Conservation (phyloP, 2,797 vertebrate species). For the Epinephelus awoara region DNA sequence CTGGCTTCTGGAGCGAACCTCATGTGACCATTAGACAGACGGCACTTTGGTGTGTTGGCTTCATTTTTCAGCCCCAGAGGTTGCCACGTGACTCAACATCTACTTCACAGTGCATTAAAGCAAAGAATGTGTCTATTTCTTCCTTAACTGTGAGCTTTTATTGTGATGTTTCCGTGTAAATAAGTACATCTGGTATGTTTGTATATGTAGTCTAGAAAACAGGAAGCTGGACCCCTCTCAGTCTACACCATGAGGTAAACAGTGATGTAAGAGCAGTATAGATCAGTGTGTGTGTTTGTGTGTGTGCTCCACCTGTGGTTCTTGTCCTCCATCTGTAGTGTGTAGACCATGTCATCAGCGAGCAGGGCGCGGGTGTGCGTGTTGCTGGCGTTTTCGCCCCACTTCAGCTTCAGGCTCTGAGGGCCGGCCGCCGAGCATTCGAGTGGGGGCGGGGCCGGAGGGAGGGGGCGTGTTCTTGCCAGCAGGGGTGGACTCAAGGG, state of each 20-base stretch:
- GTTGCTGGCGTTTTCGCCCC: slow-evolving; percentile 91
- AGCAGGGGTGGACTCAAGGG: slow-evolving; percentile 90
- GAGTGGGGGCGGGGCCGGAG: slow-evolving; percentile 93
- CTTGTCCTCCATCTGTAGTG: slow-evolving; percentile 95
- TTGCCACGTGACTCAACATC: too few species aligned
- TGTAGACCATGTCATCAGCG: slow-evolving; percentile 90
- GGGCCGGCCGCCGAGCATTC: slow-evolving; percentile 96
- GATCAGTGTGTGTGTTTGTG: not conserved
- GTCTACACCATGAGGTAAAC: not conserved
- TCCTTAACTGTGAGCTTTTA: too few species aligned
- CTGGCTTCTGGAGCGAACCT: too few species aligned
- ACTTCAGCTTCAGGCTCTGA: slow-evolving; percentile 98
- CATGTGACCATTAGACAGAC: too few species aligned
- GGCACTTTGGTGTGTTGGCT: too few species aligned
- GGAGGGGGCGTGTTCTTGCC: slow-evolving; percentile 93
- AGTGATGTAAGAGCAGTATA: not conserved
- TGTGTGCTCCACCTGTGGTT: slow-evolving; percentile 91
- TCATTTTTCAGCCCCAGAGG: too few species aligned
- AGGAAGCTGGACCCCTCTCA: too few species aligned
- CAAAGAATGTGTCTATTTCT: too few species aligned
- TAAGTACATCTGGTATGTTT: too few species aligned
- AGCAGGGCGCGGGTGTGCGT: slow-evolving; percentile 84
- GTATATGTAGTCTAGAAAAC: too few species aligned
- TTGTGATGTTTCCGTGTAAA: too few species aligned
- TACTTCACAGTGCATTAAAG: too few species aligned